Evolutionary conservation across 2,113 vertebrate species (phyloP).

Genomic region (Callionymus lyra): DNA sequence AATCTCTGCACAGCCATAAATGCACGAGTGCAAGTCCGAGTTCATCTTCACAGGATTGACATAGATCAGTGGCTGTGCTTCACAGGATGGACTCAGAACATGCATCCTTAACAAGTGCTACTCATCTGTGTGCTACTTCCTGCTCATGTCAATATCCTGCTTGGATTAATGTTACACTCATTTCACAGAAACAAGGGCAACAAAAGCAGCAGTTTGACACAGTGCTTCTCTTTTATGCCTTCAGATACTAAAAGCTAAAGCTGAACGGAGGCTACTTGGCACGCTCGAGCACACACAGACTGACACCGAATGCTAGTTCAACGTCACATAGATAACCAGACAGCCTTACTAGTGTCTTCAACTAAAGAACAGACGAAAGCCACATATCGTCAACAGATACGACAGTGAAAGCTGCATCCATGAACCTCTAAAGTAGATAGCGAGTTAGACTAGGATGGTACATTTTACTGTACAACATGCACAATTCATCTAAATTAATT

Average conservation of each 20-base stretch:
- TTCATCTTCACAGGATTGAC: too few relatives aligned
- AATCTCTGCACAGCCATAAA: too few relatives aligned
- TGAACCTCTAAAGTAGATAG: too few relatives aligned
- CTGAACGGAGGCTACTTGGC: slow-evolving; percentile 3
- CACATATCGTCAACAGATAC: too few relatives aligned
- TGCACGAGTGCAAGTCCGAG: too few relatives aligned
- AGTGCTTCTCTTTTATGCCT: slow-evolving; percentile 23
- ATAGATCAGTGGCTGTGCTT: too few relatives aligned
- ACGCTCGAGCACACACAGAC: slow-evolving; percentile 11
- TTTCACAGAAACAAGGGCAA: slow-evolving; percentile 23
- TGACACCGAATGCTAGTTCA: slow-evolving; percentile 8
- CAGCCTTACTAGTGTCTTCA: background rate
- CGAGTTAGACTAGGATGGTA: too few relatives aligned
- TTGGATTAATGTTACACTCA: slow-evolving; percentile 15
- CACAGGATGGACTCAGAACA: slow-evolving; percentile 5
- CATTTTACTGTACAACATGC: too few relatives aligned
- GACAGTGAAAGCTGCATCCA: too few relatives aligned
- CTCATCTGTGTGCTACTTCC: slow-evolving; percentile 18
- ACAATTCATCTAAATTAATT: too few relatives aligned
- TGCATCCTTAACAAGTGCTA: too few relatives aligned
- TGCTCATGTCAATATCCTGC: slow-evolving; percentile 25
- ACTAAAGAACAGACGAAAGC: too few relatives aligned
- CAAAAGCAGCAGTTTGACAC: slow-evolving; percentile 30
- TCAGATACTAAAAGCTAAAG: slow-evolving; percentile 25
- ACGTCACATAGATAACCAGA: slow-evolving; percentile 11